Base-by-base conservation (phyloP, 2,113 vertebrate genomes). In the Aegotheles bennettii region DNA sequence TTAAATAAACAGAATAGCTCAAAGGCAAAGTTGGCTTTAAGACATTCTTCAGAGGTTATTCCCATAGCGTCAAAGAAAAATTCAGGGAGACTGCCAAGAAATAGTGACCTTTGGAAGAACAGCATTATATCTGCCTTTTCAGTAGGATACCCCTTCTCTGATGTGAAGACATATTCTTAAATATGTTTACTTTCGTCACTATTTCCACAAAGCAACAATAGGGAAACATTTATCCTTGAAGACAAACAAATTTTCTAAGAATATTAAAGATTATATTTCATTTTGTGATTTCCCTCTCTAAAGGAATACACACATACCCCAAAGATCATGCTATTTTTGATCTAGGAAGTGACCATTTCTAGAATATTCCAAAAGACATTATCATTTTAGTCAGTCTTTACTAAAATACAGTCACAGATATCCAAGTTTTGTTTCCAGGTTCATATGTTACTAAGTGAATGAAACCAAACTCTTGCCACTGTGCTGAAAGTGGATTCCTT, bases 41-140 rank as follows among this genome's bases (percentile, higher is more conserved):
- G 70, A 67, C 59, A 57, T 89, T 97, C 78, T 94, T 91, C 63
- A 90, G 57, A 65, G 74, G 84, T 87, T 60, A 84, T 83, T 89
- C 51, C 75, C 71, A 86, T 70, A 80, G 67, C 8, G 3, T 74
- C 5, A 70, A 47, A 87, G 50, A 53, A 43, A 63, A 35, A 64
- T 28, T 61, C 67, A 74, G 50, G 35, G 50, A 91, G 2, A 35
- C 38, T 89, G 73, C 76, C 48, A 90, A 93, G 86, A 93, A 92
- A 53, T 84, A 73, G 59, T 0, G 1, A 43, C 33, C 42, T 95
- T 60, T 64, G 59, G 42, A 92, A 88, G 36, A 94, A 25, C 14
- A 61, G n/a, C 29, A 65, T 76, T 59, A 4, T 33, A 33, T 24
- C 78, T 65, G 2, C 50, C 16, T 83, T 85, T 83, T 77, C 42